phyloP scores from a whole-genome alignment of 2,888 invertebrate species.

The Archips crataeganus region DNA sequence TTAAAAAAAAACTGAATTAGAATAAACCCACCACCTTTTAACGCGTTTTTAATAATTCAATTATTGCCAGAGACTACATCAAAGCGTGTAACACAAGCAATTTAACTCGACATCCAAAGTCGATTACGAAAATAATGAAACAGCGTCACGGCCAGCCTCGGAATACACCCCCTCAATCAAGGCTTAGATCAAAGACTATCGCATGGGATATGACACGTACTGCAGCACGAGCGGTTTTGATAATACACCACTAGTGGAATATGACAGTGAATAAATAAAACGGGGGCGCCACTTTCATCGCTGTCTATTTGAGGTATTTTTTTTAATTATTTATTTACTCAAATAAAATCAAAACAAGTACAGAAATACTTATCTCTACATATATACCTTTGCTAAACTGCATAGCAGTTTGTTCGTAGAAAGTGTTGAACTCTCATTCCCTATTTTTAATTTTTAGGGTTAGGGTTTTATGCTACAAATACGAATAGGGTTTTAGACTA shows the following conservation, averaged over 20 bases:
- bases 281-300: too few species aligned
- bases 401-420: too few species aligned
- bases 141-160: constrained; percentile 10
- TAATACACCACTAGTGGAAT: constrained; percentile 13
- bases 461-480: too few species aligned
- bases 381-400: too few species aligned
- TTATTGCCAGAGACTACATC: not conserved
- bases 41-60: not conserved
- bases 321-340: too few species aligned
- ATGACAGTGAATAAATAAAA: not conserved
- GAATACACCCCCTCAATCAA: constrained; percentile 38
- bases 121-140: constrained; percentile 29
- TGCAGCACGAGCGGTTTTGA: constrained; percentile 42
- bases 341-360: too few species aligned
- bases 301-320: too few species aligned
- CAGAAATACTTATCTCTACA: too few species aligned
- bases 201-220: constrained; percentile 47
- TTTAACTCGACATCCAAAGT: constrained; percentile 18
- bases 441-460: too few species aligned
- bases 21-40: not conserved
- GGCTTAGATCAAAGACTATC: constrained; percentile 36
- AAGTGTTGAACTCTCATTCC: too few species aligned
- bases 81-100: constrained; percentile 8
- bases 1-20: too few species aligned
- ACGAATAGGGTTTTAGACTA: too few species aligned